These are phyloP conservation scores for Otocyon megalotis DNA, from an alignment of 2,113 vertebrate genomes.

Conservation along the genomic window DNA sequence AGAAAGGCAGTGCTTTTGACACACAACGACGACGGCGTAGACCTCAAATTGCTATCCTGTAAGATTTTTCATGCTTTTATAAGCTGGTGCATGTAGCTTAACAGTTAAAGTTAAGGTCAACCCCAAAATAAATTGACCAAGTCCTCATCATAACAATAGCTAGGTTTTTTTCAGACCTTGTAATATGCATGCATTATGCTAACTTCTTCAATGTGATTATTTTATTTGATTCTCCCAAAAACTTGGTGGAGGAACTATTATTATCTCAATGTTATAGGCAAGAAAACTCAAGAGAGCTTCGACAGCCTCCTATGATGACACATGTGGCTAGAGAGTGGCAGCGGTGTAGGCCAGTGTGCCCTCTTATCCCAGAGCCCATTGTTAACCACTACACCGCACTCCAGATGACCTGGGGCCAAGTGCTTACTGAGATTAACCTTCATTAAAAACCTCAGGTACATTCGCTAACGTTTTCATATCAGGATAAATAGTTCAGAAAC, in stretches of 20 bases:
- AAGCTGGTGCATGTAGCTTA: background rate
- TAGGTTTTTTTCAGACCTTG: background rate
- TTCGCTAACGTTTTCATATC: background rate
- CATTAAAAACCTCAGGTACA: background rate
- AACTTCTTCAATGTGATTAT: background rate
- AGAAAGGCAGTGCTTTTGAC: background rate
- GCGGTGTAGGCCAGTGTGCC: background rate
- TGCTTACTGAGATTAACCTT: background rate
- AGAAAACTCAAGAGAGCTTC: background rate
- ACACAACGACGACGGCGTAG: background rate
- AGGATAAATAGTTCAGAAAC: background rate
- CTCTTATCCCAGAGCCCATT: background rate
- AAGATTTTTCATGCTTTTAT: background rate
- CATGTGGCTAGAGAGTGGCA: background rate
- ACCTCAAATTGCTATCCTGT: background rate
- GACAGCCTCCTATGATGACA: accelerated
- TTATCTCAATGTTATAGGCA: background rate
- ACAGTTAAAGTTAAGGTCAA: background rate
- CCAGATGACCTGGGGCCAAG: background rate
- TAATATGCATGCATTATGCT: background rate
- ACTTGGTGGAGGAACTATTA: background rate
- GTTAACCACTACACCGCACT: background rate
- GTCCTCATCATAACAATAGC: background rate
- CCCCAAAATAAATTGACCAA: background rate
- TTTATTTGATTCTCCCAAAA: background rate